A percentile compares a stretch with the other conserved stretches of the same genome.
Evolutionary conservation across 2,888 invertebrate species (phyloP).

Genomic region (Alloscopus bannaensis): DNA sequence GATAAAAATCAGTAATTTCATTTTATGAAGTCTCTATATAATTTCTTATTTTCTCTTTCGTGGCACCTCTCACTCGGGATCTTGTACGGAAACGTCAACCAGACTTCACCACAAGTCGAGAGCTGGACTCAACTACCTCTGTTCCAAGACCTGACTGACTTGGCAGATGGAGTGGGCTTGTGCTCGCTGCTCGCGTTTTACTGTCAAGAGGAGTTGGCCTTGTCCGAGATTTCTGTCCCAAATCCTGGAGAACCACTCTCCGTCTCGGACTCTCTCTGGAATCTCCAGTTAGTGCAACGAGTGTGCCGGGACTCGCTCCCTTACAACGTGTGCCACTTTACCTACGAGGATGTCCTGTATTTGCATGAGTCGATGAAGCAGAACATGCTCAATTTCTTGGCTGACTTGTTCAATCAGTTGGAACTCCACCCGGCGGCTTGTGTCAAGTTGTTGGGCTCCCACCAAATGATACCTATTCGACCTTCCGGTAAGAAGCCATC

Average conservation of each 20-base stretch:
- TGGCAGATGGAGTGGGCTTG: slow-evolving; percentile 93
- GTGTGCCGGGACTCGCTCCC: slow-evolving; percentile 92
- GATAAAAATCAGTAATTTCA: slow-evolving; percentile 51
- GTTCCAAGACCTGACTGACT: slow-evolving; percentile 86
- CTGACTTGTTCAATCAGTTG: slow-evolving; percentile 91
- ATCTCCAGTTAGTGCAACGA: slow-evolving; percentile 89
- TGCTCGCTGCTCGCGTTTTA: slow-evolving; percentile 93
- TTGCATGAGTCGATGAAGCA: slow-evolving; percentile 95
- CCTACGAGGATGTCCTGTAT: slow-evolving; percentile 96
- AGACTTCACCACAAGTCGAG: slow-evolving; percentile 72
- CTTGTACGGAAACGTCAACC: too few species aligned
- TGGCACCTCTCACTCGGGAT: neutral
- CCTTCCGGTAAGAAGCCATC: slow-evolving; percentile 70
- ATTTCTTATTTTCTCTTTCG: slow-evolving; percentile 20
- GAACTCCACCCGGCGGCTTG: slow-evolving; percentile 95
- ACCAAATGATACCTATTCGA: slow-evolving; percentile 69
- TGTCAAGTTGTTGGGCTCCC: slow-evolving; percentile 87
- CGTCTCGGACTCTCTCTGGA: slow-evolving; percentile 82
- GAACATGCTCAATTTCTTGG: slow-evolving; percentile 92
- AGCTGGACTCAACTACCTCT: slow-evolving; percentile 72
- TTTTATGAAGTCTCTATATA: slow-evolving; percentile 14
- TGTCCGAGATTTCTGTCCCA: slow-evolving; percentile 80
- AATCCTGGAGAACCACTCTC: slow-evolving; percentile 70
- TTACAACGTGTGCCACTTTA: slow-evolving; percentile 92
- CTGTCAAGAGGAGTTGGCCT: slow-evolving; percentile 87